A percentile compares a stretch with the other conserved stretches of the same genome.
phyloP scores from a whole-genome alignment of 1,140 invertebrate genomes.

The Hestina assimilis region DNA sequence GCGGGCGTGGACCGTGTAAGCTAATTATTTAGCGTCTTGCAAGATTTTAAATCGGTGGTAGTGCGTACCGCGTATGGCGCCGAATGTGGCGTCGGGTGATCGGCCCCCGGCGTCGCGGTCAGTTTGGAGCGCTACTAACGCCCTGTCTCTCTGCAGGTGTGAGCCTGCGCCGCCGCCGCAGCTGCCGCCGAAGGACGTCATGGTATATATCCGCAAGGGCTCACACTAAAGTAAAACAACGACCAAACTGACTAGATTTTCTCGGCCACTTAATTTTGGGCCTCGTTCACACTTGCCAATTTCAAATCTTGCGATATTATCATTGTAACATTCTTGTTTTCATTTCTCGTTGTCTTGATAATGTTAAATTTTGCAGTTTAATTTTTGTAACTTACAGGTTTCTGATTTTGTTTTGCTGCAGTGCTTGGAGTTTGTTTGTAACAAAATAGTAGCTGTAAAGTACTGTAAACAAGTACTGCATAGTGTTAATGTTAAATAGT shows the following conservation, averaged over 20 bases:
- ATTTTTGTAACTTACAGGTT: conserved; percentile 78
- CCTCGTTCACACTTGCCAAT: conserved; percentile 74
- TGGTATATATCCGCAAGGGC: conserved; percentile 82
- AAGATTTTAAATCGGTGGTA: conserved; percentile 75
- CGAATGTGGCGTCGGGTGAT: conserved; percentile 25
- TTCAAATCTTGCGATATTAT: conserved; percentile 79
- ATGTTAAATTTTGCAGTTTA: conserved; percentile 72
- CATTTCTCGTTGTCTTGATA: conserved; percentile 66
- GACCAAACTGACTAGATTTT: conserved; percentile 78
- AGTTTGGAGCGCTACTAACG: conserved; percentile 78
- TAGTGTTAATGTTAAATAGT: conserved; percentile 77
- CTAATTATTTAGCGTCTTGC: conserved; percentile 48
- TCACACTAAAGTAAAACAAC: conserved; percentile 79
- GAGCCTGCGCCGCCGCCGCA: conserved; percentile 76
- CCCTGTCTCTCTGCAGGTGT: conserved; percentile 80
- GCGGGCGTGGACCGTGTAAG: conserved; percentile 39
- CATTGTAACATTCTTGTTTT: conserved; percentile 71
- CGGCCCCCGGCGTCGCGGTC: conserved; percentile 46
- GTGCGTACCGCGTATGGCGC: conserved; percentile 40
- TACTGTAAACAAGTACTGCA: conserved; percentile 80
- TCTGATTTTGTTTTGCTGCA: conserved; percentile 79
- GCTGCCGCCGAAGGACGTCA: conserved; percentile 78
- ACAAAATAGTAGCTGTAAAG: conserved; percentile 78
- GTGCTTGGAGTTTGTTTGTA: conserved; percentile 79
- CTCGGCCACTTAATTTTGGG: conserved; percentile 79